Percentiles rank a stretch among this genome's conserved stretches.
Conservation (phyloP, 2,888 invertebrate genomes). For the Acheta domesticus region DNA sequence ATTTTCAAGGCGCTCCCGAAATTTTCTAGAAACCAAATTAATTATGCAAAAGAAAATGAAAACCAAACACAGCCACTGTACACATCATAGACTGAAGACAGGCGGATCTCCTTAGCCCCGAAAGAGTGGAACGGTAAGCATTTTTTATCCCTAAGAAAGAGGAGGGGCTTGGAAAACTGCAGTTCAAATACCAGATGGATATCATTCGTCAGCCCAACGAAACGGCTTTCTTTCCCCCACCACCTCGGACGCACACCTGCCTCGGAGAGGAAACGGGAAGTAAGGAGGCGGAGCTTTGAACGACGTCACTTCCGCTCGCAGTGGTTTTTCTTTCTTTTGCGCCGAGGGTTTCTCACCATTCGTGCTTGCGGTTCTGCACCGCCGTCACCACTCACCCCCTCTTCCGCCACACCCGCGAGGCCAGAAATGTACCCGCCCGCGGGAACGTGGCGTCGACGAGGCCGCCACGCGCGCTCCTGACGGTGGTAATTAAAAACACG, state of each 20-base stretch:
- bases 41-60: slow-evolving; percentile 9
- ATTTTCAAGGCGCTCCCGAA: neutral
- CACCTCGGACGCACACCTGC: neutral
- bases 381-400: too few species aligned
- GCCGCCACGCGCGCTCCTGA: slow-evolving; percentile 1
- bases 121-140: too few species aligned
- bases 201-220: neutral
- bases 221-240: neutral
- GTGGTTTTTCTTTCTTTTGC: neutral
- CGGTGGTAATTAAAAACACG: neutral
- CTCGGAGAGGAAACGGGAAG: slow-evolving; percentile 11
- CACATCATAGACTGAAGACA: neutral
- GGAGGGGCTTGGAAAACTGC: neutral
- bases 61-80: neutral
- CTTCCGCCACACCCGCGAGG: neutral
- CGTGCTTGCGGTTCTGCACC: neutral
- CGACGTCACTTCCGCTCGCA: neutral
- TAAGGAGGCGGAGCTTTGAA: neutral
- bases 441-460: neutral
- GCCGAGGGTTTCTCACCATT: neutral
- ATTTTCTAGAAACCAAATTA: neutral
- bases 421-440: neutral
- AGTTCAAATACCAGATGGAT: neutral
- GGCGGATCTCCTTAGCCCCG: too few species aligned
- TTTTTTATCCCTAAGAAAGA: neutral